Base-by-base conservation (phyloP, 2,797 vertebrate genomes). In the Meda fulgida region DNA sequence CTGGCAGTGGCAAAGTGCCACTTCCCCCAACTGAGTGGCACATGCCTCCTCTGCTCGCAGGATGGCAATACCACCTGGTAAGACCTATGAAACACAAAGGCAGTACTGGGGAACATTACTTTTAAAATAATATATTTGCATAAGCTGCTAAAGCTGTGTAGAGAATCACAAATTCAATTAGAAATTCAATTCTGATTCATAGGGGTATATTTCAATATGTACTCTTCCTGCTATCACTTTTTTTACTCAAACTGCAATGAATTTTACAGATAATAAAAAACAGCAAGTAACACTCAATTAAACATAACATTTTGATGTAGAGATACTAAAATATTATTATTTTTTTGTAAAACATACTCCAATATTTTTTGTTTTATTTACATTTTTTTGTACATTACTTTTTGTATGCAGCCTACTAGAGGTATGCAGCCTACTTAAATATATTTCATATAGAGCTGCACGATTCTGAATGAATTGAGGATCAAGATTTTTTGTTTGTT, bases 51-150 rank as follows among this genome's bases (percentile, higher is more conserved):
- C 69, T 72, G 76, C 82, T 63, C 67, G 73, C 86, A 87, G 60
- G 67, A 89, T 84, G 84, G 84, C 84, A 77, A 69, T 34, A 76
- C 84, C 86, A 89, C 86, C 86, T 87, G 88, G 81, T 72, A 71
- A 79, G 60, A 76, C n/a, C 40, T 53, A 63, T 48, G 29, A 26
- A 60, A 79, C 72, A 55, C 23, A n/a, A 69, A 51, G 40, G 26
- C 55, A 81, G 43, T 16, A 19, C 46, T 53, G 4, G n/a, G 36
- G 13, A 51, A 58, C 48, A 55, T 31, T 23, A 34, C 58, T 48
- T 66, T 23, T 23, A 21, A 31, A 9, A 26, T 2, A 77, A 18
- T 38, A 38, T 38, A 38, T 18, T 16, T 77, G 11, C 11, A 36
- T n/a, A 36, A 16, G 16, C 21, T 38, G 51, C 23, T 36, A 36